Conservation (phyloP, 1,140 invertebrate genomes). For the Chlorops oryzae region DNA sequence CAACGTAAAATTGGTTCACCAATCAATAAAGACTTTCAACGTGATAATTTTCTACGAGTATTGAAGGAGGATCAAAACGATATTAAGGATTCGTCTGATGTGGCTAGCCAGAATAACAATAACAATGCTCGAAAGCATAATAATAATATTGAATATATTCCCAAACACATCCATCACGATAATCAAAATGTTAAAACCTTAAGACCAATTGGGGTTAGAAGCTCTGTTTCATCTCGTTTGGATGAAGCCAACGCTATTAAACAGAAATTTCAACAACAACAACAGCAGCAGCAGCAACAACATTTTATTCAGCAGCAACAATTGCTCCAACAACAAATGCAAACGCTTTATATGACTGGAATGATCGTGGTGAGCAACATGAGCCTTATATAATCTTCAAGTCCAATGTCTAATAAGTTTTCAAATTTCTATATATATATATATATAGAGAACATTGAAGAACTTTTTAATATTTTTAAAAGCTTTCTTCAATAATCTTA, state of each 20-base stretch:
- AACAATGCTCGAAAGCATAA: slow-evolving; percentile 22
- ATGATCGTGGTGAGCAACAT: slow-evolving; percentile 23
- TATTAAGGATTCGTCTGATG: slow-evolving; percentile 6
- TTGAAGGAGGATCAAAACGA: slow-evolving; percentile 22
- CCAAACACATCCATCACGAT: slow-evolving; percentile 8
- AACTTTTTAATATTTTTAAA: no score
- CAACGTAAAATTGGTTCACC: slow-evolving; percentile 38
- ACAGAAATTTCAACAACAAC: no score
- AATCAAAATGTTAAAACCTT: slow-evolving; percentile 15
- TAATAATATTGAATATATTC: slow-evolving; percentile 1
- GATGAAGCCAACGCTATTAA: no score
- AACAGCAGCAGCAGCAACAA: slow-evolving; percentile 26
- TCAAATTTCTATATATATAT: background rate
- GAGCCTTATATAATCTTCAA: slow-evolving; percentile 13
- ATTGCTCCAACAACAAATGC: slow-evolving; percentile 10
- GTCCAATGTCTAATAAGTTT: background rate
- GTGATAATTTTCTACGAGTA: slow-evolving; percentile 35
- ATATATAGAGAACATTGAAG: no score
- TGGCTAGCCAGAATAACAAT: slow-evolving; percentile 12
- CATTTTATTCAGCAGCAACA: slow-evolving; percentile 15
- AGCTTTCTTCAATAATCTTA: no score
- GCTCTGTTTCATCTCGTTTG: slow-evolving; percentile 31
- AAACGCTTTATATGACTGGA: slow-evolving; percentile 11
- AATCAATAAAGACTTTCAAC: slow-evolving; percentile 28
- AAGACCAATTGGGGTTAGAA: slow-evolving; percentile 31